Percentiles rank a stretch among this genome's conserved stretches.
phyloP scores from a whole-genome alignment of 2,888 invertebrate genomes.

The Eucera pruinosa region DNA sequence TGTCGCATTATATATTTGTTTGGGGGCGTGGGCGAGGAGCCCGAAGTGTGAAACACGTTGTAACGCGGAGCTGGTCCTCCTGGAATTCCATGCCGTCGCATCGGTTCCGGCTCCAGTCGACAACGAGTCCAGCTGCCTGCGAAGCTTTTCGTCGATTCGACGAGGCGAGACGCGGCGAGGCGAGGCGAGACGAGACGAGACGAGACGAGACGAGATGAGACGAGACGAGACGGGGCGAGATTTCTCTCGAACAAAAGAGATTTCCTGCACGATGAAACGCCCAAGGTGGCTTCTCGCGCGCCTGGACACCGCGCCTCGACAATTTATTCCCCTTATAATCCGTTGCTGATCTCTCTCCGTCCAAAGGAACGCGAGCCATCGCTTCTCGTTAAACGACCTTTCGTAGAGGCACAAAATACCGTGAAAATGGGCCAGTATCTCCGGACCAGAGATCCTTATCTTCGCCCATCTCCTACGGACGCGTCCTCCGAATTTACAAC shows the following conservation, averaged over 20 bases:
- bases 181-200: no score
- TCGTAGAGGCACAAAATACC: constrained; percentile 47
- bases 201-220: no score
- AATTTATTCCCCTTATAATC: constrained; percentile 48
- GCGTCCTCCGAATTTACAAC: constrained; percentile 50
- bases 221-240: no score
- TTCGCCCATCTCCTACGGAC: constrained; percentile 6
- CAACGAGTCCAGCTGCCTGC: no score
- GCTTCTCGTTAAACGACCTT: constrained; percentile 48
- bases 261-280: neutral
- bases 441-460: constrained; percentile 48
- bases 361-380: constrained; percentile 30
- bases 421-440: constrained; percentile 63
- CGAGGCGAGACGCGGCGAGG: no score
- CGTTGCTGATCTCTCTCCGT: constrained; percentile 37
- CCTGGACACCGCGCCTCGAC: constrained; percentile 7
- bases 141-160: constrained; percentile 64
- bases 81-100: constrained; percentile 73
- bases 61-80: constrained; percentile 77
- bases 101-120: constrained; percentile 44
- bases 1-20: constrained; percentile 82
- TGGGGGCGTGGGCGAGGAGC: constrained; percentile 78
- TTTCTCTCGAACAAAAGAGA: constrained; percentile 32
- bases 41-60: constrained; percentile 83
- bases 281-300: constrained; percentile 15